Base-by-base conservation (phyloP, 2,113 vertebrate species). In the Neolamprologus longior region DNA sequence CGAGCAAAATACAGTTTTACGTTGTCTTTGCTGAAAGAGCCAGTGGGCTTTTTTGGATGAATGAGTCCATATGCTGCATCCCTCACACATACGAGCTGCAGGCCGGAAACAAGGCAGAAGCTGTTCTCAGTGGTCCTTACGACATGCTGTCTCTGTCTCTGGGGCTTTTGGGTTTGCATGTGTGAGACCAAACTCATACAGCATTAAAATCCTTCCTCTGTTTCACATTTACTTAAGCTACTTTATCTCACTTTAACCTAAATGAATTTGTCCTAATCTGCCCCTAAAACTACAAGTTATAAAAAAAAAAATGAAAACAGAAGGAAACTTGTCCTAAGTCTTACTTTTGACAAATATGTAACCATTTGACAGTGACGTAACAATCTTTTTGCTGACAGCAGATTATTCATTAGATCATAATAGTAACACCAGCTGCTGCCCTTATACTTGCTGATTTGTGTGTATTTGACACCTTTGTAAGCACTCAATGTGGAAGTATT, bases 61-160 rank as follows among this genome's bases (percentile, higher is more conserved):
- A 92, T 94, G 93, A 88, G 84, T 95, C 95, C 95, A 95, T 96
- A 96, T 95, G 95, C 93, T 93, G 80, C 86, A 89, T 83, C 86
- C 88, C 90, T 95, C 92, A 91, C 95, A 96, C 95, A 92, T 91
- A 92, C 94, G 86, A 91, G 93, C 93, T 88, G 88, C 87, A 78
- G 95, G 91, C 92, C 87, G 37, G 85, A 92, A 91, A 89, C 89
- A 81, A 94, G 90, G 87, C 90, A 84, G 86, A 88, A 88, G 82
- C 83, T 81, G 82, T 90, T 91, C 92, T 95, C 94, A 76, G 84
- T 42, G 79, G 92, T 85, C 45, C 89, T 45, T 82, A 63, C 61
- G 82, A 82, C 86, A 89, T 33, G 82, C 90, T 88, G 90, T 82
- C 88, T 89, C 55, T 84, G 63, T 92, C 91, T 94, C 90, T 79